phyloP scores from a whole-genome alignment of 2,888 invertebrate genomes.

The Scelioninae gen. 2 region DNA sequence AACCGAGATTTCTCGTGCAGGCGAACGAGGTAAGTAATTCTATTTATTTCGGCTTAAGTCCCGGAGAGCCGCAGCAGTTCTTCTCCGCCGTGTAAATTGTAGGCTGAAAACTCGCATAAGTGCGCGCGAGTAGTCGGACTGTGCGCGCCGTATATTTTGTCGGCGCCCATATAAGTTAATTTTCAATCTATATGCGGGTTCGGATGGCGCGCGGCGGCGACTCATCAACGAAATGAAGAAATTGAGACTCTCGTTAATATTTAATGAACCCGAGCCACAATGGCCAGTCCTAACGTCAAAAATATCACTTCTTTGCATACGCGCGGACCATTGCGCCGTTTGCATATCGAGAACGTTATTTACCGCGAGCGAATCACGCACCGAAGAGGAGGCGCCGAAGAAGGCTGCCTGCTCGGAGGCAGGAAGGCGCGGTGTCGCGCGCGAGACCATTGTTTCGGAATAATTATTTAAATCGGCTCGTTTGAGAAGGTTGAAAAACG shows the following conservation, averaged over 20 bases:
- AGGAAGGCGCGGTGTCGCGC: not conserved
- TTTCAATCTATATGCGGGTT: constrained; percentile 76
- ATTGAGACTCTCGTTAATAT: constrained; percentile 75
- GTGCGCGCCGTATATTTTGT: constrained; percentile 72
- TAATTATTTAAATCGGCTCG: constrained; percentile 40
- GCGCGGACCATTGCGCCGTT: constrained; percentile 48
- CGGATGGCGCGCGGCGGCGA: constrained; percentile 72
- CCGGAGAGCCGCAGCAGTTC: constrained; percentile 65
- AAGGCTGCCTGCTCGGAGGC: too few species aligned
- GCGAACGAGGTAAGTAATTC: constrained; percentile 59
- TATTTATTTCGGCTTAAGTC: constrained; percentile 65
- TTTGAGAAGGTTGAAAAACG: constrained; percentile 40
- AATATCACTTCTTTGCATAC: constrained; percentile 66
- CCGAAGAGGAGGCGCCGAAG: too few species aligned
- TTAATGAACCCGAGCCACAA: constrained; percentile 74
- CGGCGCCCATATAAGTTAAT: constrained; percentile 76
- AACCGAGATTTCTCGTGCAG: constrained; percentile 68
- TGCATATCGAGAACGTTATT: constrained; percentile 49
- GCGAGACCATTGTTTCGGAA: constrained; percentile 40
- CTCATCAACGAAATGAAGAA: constrained; percentile 75
- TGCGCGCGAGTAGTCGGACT: constrained; percentile 64
- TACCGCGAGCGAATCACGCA: constrained; percentile 40
- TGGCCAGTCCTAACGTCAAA: constrained; percentile 66
- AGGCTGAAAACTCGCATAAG: constrained; percentile 69
- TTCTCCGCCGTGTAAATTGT: constrained; percentile 70